Base-by-base conservation (phyloP, 2,797 vertebrate genomes). In the Tokudaia muenninki region DNA sequence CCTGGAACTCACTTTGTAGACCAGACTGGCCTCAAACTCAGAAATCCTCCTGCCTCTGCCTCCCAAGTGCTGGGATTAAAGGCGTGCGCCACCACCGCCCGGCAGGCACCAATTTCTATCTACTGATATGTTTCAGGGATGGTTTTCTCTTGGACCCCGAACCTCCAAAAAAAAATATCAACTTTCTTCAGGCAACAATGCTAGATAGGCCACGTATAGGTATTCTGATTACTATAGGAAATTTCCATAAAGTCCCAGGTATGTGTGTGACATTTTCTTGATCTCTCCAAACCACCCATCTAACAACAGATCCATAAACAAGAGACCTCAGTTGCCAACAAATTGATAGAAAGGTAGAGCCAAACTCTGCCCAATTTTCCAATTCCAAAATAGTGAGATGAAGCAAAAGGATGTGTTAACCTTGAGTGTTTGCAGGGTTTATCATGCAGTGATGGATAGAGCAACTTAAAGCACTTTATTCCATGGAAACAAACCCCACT, bases 151-250 rank as follows among this genome's bases (percentile, higher is more conserved):
- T 17, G 3, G 3, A 74, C 13, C 4, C 19, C 57, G 8, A 82
- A n/a, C 13, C 52, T 95, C 26, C 26, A 90, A 34, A 14, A 34
- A 34, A 89, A 41, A 57, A 21, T 74, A 50, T 11, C 2, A 10
- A 37, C 2, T 83, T 31, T 77, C 16, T 65, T 47, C 24, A 88
- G 70, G 75, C 1, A 59, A 7, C 29, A 44, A 12, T 19, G 10
- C 10, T 55, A 24, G 13, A 81, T 4, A 83, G 16, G 8, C 17
- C 12, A 50, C 0, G 0, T 0, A 1, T 5, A 86, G 22, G 10
- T 63, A 24, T 61, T 44, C 19, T 6, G 16, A 52, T 70, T 41
- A 77, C 10, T 10, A 52, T 67, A 0, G 6, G 16, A 16, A 70
- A 16, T 29, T 19, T 11, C 72, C 50, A 7, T 47, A 74, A 67